Evolutionary conservation across 1,140 invertebrate species (phyloP).

Genomic region (Bombus haemorrhoidalis): DNA sequence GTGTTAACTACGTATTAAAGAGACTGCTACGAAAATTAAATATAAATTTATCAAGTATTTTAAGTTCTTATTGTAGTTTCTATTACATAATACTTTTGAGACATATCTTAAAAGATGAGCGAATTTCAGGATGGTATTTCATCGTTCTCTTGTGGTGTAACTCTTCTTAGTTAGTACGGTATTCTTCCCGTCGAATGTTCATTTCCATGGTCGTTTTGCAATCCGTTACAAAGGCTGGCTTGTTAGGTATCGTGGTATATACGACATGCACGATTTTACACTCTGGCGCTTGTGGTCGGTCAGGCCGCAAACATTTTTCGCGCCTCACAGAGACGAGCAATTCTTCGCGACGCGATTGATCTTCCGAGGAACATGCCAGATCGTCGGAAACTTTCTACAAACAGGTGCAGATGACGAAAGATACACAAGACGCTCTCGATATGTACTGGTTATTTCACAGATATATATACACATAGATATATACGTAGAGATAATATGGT

Average conservation of each 20-base stretch:
- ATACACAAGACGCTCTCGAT: neutral
- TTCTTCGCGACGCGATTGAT: slow-evolving; percentile 30
- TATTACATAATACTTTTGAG: neutral
- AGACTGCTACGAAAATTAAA: neutral
- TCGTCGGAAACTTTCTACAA: slow-evolving; percentile 35
- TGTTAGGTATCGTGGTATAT: slow-evolving; percentile 41
- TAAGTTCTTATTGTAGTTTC: neutral
- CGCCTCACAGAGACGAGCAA: slow-evolving; percentile 28
- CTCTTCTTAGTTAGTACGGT: neutral
- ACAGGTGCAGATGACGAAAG: slow-evolving; percentile 18
- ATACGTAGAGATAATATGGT: neutral
- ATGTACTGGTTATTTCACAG: neutral
- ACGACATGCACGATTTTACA: slow-evolving; percentile 52
- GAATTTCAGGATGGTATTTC: neutral
- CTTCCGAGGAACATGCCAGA: neutral
- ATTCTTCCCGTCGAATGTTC: slow-evolving; percentile 17
- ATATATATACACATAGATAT: too few species aligned
- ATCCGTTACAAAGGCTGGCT: slow-evolving; percentile 48
- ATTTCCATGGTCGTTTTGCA: slow-evolving; percentile 46
- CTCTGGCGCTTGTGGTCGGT: slow-evolving; percentile 43
- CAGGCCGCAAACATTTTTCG: slow-evolving; percentile 53
- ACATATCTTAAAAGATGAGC: neutral
- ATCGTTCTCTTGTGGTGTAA: slow-evolving; percentile 9
- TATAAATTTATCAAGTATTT: neutral
- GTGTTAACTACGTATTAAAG: neutral